Base-by-base conservation (phyloP, 2,888 invertebrate species). In the Oconnorella tubifera region DNA sequence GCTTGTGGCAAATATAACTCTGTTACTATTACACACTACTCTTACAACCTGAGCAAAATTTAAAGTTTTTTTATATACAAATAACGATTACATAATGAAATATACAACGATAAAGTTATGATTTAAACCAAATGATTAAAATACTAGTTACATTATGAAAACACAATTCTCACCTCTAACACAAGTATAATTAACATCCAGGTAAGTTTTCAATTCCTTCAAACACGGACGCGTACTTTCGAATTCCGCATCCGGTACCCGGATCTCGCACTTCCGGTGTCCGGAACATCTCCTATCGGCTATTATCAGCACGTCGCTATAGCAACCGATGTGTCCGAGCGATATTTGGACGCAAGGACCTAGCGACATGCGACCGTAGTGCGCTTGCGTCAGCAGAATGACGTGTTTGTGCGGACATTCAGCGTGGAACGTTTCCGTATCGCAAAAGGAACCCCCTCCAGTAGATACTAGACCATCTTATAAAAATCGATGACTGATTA, bases 221-320 rank as follows among this genome's bases (percentile, higher is more conserved):
- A 58, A 40, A n/a, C 59, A 58, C 25, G 66, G 66, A 58, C 66
- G 32, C 10, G 66, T 66, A 29, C 63, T 59, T 48, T 66, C 66
- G 25, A 66, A 62, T 50, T 66, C 66, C 29, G 66, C 66, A 49
- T 66, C 66, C 10, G 66, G 66, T 10, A 66, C 63, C 27, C 66
- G 50, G 33, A 66, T 66, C 14, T 63, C 63, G 32, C 66, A 66
- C 25, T 53, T 29, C 1, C 56, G 64, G 75, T 75, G 63, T 75
- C 75, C 61, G 71, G 72, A 28, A 72, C 74, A 55, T 27, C 61
- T 14, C 28, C 56, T 55, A 29, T 62, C 62, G 56, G 62, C 33
- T n/a, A 62, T 33, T 31, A 33, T 56, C 55, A 62, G 56, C 25
- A 62, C 62, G 32, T 62, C 62, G 19, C 56, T 62, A 33, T 62